Conservation (phyloP, 2,888 invertebrate species). For the Agriopis leucophaearia region DNA sequence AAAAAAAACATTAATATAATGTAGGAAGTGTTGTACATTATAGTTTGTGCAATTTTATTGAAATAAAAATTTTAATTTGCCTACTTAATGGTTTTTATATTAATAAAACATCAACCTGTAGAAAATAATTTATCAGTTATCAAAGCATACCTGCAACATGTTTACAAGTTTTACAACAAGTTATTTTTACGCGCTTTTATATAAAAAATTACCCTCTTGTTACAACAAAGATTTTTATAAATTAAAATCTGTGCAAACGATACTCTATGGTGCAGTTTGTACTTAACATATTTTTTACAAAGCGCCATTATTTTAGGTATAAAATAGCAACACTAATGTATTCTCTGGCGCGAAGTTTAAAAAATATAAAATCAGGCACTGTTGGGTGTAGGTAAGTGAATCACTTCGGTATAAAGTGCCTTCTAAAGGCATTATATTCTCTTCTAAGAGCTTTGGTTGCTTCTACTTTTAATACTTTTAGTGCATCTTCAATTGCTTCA, state of each 20-base stretch:
- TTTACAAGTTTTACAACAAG: not conserved
- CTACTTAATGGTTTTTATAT: slow-evolving; percentile 7
- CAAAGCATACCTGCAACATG: slow-evolving; percentile 10
- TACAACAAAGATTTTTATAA: no score
- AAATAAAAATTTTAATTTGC: slow-evolving; percentile 11
- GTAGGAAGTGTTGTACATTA: not conserved
- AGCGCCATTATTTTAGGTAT: slow-evolving; percentile 1
- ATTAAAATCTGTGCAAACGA: not conserved
- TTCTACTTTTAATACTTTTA: slow-evolving; percentile 73
- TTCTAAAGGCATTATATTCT: slow-evolving; percentile 74
- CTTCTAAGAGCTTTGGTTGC: slow-evolving; percentile 73
- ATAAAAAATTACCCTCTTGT: not conserved
- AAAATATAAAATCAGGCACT: slow-evolving; percentile 58
- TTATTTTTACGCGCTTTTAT: not conserved
- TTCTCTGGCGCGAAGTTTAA: slow-evolving; percentile 63
- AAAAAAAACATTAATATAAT: not conserved
- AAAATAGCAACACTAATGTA: slow-evolving; percentile 23
- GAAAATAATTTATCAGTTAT: slow-evolving; percentile 35
- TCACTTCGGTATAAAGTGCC: slow-evolving; percentile 60
- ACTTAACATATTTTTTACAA: not conserved
- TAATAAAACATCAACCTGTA: slow-evolving; percentile 19
- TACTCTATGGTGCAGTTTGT: not conserved
- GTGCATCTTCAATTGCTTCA: slow-evolving; percentile 67
- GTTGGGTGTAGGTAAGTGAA: slow-evolving; percentile 22
- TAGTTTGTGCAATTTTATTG: slow-evolving; percentile 19